Percentiles rank a stretch among this genome's conserved stretches.
Evolutionary conservation across 2,888 invertebrate species (phyloP).

Genomic region (Sesia bembeciformis): DNA sequence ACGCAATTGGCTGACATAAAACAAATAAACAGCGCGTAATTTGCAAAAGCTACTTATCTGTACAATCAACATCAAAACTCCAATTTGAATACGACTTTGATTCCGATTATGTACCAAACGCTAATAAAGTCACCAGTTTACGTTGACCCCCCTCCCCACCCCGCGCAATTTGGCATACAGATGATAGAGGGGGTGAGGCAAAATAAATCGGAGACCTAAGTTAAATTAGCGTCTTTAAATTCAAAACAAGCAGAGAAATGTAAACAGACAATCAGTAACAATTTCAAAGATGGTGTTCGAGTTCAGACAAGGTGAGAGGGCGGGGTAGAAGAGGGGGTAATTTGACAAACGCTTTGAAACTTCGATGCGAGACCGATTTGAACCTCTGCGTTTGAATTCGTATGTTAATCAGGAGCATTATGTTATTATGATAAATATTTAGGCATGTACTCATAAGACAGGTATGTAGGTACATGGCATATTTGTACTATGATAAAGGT

Average conservation of each 20-base stretch:
- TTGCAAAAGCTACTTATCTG: conserved; percentile 45
- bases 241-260: conserved; percentile 63
- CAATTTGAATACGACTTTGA: conserved; percentile 46
- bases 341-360: conserved; percentile 48
- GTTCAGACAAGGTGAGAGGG: conserved; percentile 22
- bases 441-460: too few relatives aligned
- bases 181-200: conserved; percentile 11
- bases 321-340: conserved; percentile 26
- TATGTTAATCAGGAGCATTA: too few relatives aligned
- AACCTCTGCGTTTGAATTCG: background rate
- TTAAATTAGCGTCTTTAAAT: conserved; percentile 46
- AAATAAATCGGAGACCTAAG: conserved; percentile 27
- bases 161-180: conserved; percentile 12
- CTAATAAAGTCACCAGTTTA: conserved; percentile 49
- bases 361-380: conserved; percentile 17
- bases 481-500: too few relatives aligned
- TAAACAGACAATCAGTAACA: conserved; percentile 69
- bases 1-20: conserved; percentile 17
- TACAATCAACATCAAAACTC: conserved; percentile 42
- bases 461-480: too few relatives aligned
- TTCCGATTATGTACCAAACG: conserved; percentile 51
- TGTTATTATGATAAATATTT: too few relatives aligned
- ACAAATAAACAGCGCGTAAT: conserved; percentile 41
- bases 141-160: conserved; percentile 21
- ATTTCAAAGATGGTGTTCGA: conserved; percentile 64